Percentiles rank a stretch among this genome's conserved stretches.
Conservation (phyloP, 2,797 vertebrate genomes). For the Fringilla coelebs region DNA sequence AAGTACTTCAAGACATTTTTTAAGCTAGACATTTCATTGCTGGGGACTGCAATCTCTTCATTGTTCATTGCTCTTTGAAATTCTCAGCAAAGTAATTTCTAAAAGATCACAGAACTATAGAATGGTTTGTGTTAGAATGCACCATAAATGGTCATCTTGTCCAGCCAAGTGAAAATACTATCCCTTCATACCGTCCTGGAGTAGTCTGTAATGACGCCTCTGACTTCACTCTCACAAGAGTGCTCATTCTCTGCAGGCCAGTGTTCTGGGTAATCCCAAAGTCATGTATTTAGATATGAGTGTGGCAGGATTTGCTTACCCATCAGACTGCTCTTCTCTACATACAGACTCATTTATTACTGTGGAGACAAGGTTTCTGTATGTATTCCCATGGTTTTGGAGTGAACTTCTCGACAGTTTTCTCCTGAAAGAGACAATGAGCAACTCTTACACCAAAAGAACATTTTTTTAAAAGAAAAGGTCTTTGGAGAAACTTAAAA, state of each 20-base stretch:
- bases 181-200: neutral
- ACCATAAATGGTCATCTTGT: neutral
- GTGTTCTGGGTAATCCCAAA: neutral
- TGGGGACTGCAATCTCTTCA: neutral
- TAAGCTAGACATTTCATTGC: neutral
- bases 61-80: neutral
- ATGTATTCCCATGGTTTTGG: neutral
- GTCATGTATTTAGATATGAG: fast-evolving
- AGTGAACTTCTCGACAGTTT: neutral
- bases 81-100: neutral
- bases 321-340: neutral
- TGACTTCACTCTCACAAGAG: neutral
- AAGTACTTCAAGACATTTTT: neutral
- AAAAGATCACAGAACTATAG: neutral
- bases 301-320: neutral
- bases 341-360: neutral
- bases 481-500: neutral
- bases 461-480: neutral
- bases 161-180: neutral
- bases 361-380: neutral
- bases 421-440: neutral
- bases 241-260: neutral
- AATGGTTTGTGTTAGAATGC: neutral
- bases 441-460: neutral
- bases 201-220: neutral